phyloP scores from a whole-genome alignment of 2,797 vertebrate species.

The Triplophysa yarkandensis region DNA sequence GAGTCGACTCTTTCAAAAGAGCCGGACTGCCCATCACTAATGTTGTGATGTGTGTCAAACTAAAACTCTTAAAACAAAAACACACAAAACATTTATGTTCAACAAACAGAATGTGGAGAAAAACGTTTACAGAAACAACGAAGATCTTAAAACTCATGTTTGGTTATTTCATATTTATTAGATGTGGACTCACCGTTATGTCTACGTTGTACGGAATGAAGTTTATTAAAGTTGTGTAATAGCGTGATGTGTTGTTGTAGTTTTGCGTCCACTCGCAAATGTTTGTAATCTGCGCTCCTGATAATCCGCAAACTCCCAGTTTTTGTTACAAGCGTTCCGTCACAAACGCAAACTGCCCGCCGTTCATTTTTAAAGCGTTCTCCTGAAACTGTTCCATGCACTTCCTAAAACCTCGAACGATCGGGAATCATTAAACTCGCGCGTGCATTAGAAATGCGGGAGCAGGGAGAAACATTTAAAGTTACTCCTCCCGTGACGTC shows the following conservation, averaged over 20 bases:
- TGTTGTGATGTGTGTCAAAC: too few relatives aligned
- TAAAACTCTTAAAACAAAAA: not conserved
- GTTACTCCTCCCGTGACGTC: slow-evolving; percentile 60
- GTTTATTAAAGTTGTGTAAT: not conserved
- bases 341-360: slow-evolving; percentile 12
- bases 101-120: not conserved
- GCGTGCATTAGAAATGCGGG: slow-evolving; percentile 34
- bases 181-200: slow-evolving; percentile 34
- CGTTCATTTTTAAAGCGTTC: not conserved
- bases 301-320: too few relatives aligned
- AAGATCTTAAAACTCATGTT: not conserved
- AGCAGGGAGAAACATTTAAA: slow-evolving; percentile 45
- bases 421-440: not conserved
- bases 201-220: not conserved
- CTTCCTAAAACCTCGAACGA: not conserved
- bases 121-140: not conserved
- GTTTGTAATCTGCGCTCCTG: slow-evolving; percentile 10
- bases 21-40: too few relatives aligned
- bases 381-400: not conserved
- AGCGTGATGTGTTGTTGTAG: not conserved
- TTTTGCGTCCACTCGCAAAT: slow-evolving; percentile 12
- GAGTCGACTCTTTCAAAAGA: too few relatives aligned
- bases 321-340: too few relatives aligned
- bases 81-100: not conserved
- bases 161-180: not conserved